phyloP scores from a whole-genome alignment of 2,888 invertebrate species.

The Crepidodera aurea region DNA sequence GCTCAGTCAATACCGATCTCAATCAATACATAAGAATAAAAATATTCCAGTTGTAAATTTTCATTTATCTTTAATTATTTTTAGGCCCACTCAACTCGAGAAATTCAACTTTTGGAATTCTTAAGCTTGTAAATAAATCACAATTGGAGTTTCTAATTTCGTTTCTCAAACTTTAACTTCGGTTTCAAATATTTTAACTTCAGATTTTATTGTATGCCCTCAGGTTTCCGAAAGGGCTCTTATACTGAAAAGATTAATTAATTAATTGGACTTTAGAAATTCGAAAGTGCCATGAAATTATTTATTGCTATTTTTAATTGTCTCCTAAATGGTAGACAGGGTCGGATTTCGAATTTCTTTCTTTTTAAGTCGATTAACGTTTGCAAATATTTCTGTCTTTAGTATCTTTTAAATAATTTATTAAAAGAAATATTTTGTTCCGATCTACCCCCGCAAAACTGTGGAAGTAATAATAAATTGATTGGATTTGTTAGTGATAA shows the following conservation, averaged over 20 bases:
- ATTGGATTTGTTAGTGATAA: too few species aligned
- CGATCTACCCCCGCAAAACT: too few species aligned
- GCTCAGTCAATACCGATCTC: too few species aligned
- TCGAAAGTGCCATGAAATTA: background rate
- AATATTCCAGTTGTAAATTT: too few species aligned
- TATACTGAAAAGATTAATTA: slow-evolving; percentile 4
- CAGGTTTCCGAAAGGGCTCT: background rate
- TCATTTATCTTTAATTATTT: slow-evolving; percentile 8
- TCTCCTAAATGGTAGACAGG: too few species aligned
- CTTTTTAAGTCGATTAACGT: too few species aligned
- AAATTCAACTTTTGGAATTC: background rate
- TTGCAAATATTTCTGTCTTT: too few species aligned
- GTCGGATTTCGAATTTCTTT: too few species aligned
- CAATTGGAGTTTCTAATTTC: slow-evolving; percentile 9
- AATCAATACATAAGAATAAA: too few species aligned
- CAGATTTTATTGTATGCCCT: slow-evolving; percentile 2
- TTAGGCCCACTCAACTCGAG: background rate
- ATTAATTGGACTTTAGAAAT: background rate
- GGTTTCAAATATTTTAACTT: slow-evolving; percentile 13
- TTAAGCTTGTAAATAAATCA: slow-evolving; percentile 12
- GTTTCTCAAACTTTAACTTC: slow-evolving; percentile 14
- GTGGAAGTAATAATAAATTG: too few species aligned
- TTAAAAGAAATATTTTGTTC: too few species aligned
- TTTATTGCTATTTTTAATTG: slow-evolving; percentile 3
- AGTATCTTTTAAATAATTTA: too few species aligned